A percentile compares a stretch with the other conserved stretches of the same genome.
Evolutionary conservation across 2,888 invertebrate species (phyloP).

Genomic region (Junonia oenone): DNA sequence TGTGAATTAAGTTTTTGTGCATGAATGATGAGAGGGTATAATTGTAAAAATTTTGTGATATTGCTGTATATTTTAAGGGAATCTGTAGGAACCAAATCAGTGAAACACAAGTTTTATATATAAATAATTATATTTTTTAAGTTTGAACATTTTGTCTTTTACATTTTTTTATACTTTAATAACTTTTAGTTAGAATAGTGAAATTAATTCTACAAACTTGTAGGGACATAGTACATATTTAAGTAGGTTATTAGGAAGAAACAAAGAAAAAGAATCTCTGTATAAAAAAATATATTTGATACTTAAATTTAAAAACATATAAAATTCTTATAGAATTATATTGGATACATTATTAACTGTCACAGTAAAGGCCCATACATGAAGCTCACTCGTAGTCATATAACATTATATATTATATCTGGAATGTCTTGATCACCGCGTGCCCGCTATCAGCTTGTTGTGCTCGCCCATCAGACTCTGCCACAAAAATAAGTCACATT

Average conservation of each 20-base stretch:
- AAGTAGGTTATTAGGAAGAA: too few species aligned
- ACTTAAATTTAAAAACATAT: background rate
- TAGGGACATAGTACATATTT: too few species aligned
- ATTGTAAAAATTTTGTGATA: too few species aligned
- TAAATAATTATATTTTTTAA: background rate
- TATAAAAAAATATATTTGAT: too few species aligned
- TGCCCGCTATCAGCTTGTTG: slow-evolving; percentile 71
- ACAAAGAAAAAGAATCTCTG: too few species aligned
- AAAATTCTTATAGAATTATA: background rate
- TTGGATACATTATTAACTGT: background rate
- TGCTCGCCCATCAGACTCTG: slow-evolving; percentile 80
- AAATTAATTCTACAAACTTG: background rate
- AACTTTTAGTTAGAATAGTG: background rate
- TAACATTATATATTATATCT: background rate
- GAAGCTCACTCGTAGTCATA: background rate
- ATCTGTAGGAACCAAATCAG: too few species aligned
- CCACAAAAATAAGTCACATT: slow-evolving; percentile 17
- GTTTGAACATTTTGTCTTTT: background rate
- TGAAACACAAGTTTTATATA: too few species aligned
- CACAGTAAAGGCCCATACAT: background rate
- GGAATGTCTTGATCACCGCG: slow-evolving; percentile 37
- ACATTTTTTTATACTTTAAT: background rate
- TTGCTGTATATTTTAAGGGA: too few species aligned
- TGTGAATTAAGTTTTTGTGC: too few species aligned
- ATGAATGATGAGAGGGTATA: too few species aligned